Percentiles rank a stretch among this genome's conserved stretches.
These are phyloP conservation scores for Smutsia temminckii DNA, from an alignment of 2,797 vertebrate species.

Conservation along the genomic window DNA sequence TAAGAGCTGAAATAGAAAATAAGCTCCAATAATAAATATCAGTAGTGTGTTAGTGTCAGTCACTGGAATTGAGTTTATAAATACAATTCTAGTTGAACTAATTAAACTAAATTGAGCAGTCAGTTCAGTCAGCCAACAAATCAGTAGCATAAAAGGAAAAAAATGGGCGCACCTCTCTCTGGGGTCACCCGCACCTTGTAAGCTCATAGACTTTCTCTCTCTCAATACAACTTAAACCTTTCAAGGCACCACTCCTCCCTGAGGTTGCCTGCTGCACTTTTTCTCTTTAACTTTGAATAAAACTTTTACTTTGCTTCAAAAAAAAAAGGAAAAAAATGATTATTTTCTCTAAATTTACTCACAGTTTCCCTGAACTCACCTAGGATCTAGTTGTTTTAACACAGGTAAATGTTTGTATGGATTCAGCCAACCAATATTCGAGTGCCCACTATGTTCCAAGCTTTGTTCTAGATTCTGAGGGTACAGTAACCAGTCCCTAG, in stretches of 20 bases:
- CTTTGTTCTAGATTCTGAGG: background rate
- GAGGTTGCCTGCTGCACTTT: no score
- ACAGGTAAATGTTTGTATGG: background rate
- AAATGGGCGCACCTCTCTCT: background rate
- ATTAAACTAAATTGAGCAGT: background rate
- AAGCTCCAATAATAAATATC: background rate
- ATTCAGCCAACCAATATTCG: background rate
- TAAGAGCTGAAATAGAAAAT: slow-evolving; percentile 10
- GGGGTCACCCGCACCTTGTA: no score
- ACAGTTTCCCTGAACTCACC: background rate
- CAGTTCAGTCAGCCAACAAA: background rate
- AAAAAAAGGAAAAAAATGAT: background rate
- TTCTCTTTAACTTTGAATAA: no score
- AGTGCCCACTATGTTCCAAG: background rate
- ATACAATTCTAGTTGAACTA: background rate
- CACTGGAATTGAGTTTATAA: background rate
- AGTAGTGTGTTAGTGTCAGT: background rate
- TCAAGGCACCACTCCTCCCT: no score
- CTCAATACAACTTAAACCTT: no score
- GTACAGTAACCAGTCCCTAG: background rate
- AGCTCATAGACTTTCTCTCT: no score
- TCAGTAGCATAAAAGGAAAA: background rate
- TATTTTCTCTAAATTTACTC: slow-evolving; percentile 7
- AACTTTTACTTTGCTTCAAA: no score
- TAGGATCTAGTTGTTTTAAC: background rate